phyloP scores from a whole-genome alignment of 2,797 vertebrate genomes.

The Lateolabrax maculatus region DNA sequence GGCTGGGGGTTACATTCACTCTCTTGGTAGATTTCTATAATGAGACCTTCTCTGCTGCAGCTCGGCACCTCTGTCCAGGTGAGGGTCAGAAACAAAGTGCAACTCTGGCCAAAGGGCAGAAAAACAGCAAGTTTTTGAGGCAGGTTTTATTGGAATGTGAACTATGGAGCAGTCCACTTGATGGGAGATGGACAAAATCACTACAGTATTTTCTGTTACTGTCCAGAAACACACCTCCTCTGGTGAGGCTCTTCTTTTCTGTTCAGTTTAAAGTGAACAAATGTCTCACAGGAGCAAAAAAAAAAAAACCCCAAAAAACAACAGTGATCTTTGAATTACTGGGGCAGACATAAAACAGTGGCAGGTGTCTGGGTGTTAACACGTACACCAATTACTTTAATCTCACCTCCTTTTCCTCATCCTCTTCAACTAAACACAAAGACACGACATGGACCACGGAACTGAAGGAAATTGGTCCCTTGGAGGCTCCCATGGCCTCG shows the following conservation, averaged over 20 bases:
- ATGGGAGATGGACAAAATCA: constrained; percentile 13
- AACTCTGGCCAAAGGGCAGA: constrained; percentile 42
- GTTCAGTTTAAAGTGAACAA: background rate
- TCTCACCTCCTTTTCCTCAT: constrained; percentile 42
- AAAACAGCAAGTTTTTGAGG: constrained; percentile 8
- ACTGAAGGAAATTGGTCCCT: constrained; percentile 77
- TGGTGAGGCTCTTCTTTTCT: background rate
- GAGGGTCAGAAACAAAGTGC: constrained; percentile 27
- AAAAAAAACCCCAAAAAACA: background rate
- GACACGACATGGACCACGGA: constrained; percentile 46
- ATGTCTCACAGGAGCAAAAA: constrained; percentile 23
- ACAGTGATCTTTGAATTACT: constrained; percentile 30
- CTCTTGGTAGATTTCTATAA: constrained; percentile 31
- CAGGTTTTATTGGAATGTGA: constrained; percentile 10
- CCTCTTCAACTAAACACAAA: constrained; percentile 58
- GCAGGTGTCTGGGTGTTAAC: constrained; percentile 48
- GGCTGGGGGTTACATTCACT: background rate
- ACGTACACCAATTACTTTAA: constrained; percentile 66
- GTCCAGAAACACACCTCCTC: background rate
- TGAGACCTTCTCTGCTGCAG: constrained; percentile 39
- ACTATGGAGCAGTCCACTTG: constrained; percentile 8
- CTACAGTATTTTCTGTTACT: constrained; percentile 5
- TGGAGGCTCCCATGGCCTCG: constrained; percentile 58
- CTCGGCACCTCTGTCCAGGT: background rate
- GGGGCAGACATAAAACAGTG: constrained; percentile 26